These are phyloP conservation scores for Ditylenchus weischeri DNA, from an alignment of 2,888 invertebrate genomes.

Conservation along the genomic window DNA sequence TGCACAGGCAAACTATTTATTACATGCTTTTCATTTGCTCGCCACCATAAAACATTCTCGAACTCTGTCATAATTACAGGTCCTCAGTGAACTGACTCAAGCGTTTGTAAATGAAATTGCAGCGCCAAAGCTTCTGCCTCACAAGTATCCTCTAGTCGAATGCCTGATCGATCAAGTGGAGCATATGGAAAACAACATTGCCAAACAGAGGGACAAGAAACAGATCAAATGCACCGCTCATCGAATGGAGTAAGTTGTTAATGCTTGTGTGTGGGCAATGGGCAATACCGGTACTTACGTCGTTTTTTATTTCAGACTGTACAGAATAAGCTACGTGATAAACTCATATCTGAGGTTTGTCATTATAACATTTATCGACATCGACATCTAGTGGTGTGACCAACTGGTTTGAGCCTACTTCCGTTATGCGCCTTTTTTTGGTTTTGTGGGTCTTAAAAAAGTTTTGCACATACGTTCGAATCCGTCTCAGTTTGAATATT, in stretches of 20 bases:
- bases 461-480: no score
- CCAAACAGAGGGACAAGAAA: conserved; percentile 31
- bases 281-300: no score
- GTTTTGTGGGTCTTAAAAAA: no score
- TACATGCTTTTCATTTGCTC: not conserved
- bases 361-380: no score
- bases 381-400: no score
- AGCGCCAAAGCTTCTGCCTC: conserved; percentile 43
- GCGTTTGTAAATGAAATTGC: conserved; percentile 36
- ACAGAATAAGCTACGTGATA: conserved; percentile 43
- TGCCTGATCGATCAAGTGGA: conserved; percentile 43
- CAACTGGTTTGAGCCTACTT: no score
- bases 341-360: conserved; percentile 43
- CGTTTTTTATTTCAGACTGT: conserved; percentile 18
- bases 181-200: conserved; percentile 33
- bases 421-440: no score
- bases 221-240: conserved; percentile 38
- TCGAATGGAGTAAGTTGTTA: conserved; percentile 34
- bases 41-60: not conserved
- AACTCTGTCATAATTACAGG: conserved; percentile 27
- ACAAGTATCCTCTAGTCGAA: conserved; percentile 41
- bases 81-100: conserved; percentile 35
- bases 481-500: no score
- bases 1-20: not conserved
- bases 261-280: no score